Percentiles rank a stretch among this genome's conserved stretches.
These are phyloP conservation scores for Pangasius djambal DNA, from an alignment of 2,797 vertebrate genomes.

Conservation along the genomic window DNA sequence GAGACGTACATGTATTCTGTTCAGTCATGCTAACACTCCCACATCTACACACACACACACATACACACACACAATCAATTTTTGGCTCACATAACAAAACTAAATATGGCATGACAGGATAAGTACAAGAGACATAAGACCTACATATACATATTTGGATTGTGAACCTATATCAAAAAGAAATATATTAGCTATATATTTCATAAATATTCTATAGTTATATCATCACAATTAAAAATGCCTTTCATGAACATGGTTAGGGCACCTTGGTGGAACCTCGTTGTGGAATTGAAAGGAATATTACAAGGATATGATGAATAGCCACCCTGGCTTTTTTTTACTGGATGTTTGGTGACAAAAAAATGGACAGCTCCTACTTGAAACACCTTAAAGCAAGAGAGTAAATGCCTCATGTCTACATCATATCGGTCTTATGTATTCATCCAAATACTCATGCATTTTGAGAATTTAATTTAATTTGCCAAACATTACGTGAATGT, in stretches of 20 bases:
- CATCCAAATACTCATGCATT: background rate
- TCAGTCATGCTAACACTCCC: conserved; percentile 14
- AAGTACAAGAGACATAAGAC: conserved; percentile 15
- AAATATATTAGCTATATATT: conserved; percentile 9
- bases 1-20: conserved; percentile 11
- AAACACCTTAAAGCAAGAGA: background rate
- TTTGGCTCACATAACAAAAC: conserved; percentile 14
- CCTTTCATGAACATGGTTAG: conserved; percentile 13
- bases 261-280: background rate
- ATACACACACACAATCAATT: background rate
- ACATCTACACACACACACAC: background rate
- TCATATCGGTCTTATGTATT: background rate
- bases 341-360: background rate
- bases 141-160: conserved; percentile 2
- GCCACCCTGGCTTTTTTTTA: background rate
- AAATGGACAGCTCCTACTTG: background rate
- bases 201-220: background rate
- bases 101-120: conserved; percentile 10
- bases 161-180: conserved; percentile 16
- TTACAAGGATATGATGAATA: background rate
- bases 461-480: conserved; percentile 31
- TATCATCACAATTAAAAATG: conserved; percentile 14
- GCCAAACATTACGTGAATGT: conserved; percentile 18
- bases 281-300: background rate
- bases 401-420: background rate